Evolutionary conservation across 2,888 invertebrate species (phyloP).

Genomic region (Zonitis immaculata): DNA sequence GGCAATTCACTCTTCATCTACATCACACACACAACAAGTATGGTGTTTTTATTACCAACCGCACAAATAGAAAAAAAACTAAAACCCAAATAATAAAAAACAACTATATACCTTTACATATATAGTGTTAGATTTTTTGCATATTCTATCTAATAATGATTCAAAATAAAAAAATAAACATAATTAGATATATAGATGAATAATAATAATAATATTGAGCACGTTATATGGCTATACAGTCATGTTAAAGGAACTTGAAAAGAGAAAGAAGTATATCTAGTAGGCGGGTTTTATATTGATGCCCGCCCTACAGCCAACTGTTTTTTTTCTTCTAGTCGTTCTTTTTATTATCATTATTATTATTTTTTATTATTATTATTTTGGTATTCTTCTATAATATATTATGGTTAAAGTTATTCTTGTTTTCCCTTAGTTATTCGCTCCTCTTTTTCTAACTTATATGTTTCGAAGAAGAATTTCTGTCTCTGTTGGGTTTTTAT

Average conservation of each 20-base stretch:
- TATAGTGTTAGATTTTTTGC: too few species aligned
- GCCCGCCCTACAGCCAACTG: slow-evolving; percentile 38
- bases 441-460: too few species aligned
- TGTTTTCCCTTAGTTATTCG: background rate
- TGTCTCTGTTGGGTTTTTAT: background rate
- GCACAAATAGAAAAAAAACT: background rate
- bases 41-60: background rate
- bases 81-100: background rate
- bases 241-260: background rate
- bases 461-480: too few species aligned
- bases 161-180: background rate
- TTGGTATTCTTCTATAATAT: too few species aligned
- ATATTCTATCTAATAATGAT: background rate
- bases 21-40: background rate
- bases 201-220: too few species aligned
- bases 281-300: slow-evolving; percentile 38
- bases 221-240: background rate
- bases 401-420: background rate
- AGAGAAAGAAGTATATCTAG: slow-evolving; percentile 12
- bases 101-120: too few species aligned
- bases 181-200: background rate
- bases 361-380: background rate
- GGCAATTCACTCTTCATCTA: slow-evolving; percentile 7
- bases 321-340: slow-evolving; percentile 32
- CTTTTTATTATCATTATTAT: background rate